Conservation (phyloP, 2,888 invertebrate genomes). For the Cabera pusaria region DNA sequence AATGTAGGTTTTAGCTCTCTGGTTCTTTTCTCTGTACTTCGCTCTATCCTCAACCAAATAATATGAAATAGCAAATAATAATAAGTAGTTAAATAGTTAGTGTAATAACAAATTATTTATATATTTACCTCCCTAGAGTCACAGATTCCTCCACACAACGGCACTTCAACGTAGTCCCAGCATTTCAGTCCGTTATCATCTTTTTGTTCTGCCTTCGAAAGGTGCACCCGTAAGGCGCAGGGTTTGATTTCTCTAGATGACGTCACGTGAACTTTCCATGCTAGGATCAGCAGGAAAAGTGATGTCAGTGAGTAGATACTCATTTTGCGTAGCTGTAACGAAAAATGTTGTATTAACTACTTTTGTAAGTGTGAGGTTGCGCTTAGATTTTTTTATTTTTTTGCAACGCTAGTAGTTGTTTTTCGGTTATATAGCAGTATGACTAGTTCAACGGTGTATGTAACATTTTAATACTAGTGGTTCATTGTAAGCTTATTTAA, state of each 20-base stretch:
- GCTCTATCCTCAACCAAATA: too few relatives aligned
- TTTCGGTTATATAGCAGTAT: too few relatives aligned
- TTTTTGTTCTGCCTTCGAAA: slow-evolving; percentile 85
- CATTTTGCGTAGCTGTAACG: slow-evolving; percentile 9
- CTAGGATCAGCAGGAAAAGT: slow-evolving; percentile 16
- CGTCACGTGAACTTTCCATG: slow-evolving; percentile 17
- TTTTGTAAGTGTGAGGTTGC: too few relatives aligned
- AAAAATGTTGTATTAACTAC: background rate
- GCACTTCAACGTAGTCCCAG: slow-evolving; percentile 89
- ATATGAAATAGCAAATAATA: too few relatives aligned
- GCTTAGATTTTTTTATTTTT: too few relatives aligned
- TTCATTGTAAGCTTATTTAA: too few relatives aligned
- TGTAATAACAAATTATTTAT: slow-evolving; percentile 1
- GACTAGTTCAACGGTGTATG: too few relatives aligned
- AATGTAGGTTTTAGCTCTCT: too few relatives aligned
- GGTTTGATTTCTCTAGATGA: slow-evolving; percentile 28
- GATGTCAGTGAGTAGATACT: slow-evolving; percentile 10
- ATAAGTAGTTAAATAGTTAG: too few relatives aligned
- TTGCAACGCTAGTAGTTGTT: too few relatives aligned
- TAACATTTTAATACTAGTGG: too few relatives aligned
- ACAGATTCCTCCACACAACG: slow-evolving; percentile 92
- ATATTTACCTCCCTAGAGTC: slow-evolving; percentile 89
- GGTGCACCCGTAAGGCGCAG: slow-evolving; percentile 86
- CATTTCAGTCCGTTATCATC: slow-evolving; percentile 87
- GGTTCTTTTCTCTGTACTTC: too few relatives aligned